Evolutionary conservation across 2,797 vertebrate species (phyloP).

Genomic region (Orestias chungarensis): DNA sequence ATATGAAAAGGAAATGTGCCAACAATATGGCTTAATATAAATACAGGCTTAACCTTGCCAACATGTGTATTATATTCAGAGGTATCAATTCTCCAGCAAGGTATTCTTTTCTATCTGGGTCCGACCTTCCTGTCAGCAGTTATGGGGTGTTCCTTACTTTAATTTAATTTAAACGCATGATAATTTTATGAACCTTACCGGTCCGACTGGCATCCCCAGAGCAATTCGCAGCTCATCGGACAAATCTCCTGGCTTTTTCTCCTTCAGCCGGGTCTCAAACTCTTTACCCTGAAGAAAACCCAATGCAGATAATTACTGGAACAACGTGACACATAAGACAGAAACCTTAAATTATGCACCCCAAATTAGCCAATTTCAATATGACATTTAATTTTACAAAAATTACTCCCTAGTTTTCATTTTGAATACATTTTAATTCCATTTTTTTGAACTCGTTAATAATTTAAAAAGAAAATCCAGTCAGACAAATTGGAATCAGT

Average conservation of each 20-base stretch:
- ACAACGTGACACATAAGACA: neutral
- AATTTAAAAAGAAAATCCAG: neutral
- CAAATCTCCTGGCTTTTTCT: conserved; percentile 94
- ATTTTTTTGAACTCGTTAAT: no score
- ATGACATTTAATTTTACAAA: neutral
- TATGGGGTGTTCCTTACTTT: no score
- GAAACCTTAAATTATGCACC: neutral
- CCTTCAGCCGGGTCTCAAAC: conserved; percentile 93
- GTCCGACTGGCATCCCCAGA: conserved; percentile 93
- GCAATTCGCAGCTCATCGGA: conserved; percentile 91
- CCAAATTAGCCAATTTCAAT: no score
- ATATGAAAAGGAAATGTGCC: neutral
- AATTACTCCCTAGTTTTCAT: neutral
- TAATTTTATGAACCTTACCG: conserved; percentile 69
- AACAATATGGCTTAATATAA: neutral
- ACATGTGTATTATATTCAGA: neutral
- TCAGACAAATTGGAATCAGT: neutral
- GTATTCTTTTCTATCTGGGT: neutral
- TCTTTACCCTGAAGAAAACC: conserved; percentile 86
- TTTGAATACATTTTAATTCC: no score
- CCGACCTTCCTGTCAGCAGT: neutral
- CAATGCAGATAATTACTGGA: neutral
- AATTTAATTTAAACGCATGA: no score
- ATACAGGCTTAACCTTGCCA: no score
- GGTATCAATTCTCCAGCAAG: neutral